These are phyloP conservation scores for Stenodera caucasica DNA, from an alignment of 2,888 invertebrate genomes.

Conservation along the genomic window DNA sequence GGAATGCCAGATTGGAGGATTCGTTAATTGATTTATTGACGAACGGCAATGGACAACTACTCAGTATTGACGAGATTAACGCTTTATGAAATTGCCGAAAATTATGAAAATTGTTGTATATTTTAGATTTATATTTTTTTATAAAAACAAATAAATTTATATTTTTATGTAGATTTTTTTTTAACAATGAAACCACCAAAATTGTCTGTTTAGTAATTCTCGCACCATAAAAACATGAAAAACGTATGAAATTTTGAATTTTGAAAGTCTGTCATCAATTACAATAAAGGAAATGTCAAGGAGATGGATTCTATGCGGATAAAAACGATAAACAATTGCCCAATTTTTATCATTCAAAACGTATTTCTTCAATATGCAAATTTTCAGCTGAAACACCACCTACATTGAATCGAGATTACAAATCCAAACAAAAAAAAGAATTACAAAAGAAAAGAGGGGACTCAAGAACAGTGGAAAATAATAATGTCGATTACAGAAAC, in stretches of 20 bases:
- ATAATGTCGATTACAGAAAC: too few relatives aligned
- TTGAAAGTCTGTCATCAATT: not conserved
- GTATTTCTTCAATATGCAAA: too few relatives aligned
- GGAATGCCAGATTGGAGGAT: conserved; percentile 3
- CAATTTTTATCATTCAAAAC: not conserved
- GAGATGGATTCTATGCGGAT: not conserved
- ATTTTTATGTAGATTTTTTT: not conserved
- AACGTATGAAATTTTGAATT: too few relatives aligned
- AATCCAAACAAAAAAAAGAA: too few relatives aligned
- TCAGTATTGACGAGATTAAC: conserved; percentile 9
- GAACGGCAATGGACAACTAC: conserved; percentile 7
- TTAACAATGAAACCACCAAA: too few relatives aligned
- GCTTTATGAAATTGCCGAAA: conserved; percentile 6
- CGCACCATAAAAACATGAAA: too few relatives aligned
- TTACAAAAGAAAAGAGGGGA: too few relatives aligned
- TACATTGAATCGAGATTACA: too few relatives aligned
- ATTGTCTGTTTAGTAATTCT: too few relatives aligned
- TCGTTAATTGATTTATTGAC: conserved; percentile 13
- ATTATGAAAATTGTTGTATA: not conserved
- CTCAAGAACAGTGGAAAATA: too few relatives aligned
- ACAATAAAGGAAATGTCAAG: not conserved
- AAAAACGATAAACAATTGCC: not conserved
- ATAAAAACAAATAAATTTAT: not conserved
- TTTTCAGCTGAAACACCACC: too few relatives aligned
- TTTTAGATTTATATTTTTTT: conserved; percentile 12